A percentile compares a stretch with the other conserved stretches of the same genome.
Conservation (phyloP, 2,113 vertebrate genomes). For the Numenius arquata region DNA sequence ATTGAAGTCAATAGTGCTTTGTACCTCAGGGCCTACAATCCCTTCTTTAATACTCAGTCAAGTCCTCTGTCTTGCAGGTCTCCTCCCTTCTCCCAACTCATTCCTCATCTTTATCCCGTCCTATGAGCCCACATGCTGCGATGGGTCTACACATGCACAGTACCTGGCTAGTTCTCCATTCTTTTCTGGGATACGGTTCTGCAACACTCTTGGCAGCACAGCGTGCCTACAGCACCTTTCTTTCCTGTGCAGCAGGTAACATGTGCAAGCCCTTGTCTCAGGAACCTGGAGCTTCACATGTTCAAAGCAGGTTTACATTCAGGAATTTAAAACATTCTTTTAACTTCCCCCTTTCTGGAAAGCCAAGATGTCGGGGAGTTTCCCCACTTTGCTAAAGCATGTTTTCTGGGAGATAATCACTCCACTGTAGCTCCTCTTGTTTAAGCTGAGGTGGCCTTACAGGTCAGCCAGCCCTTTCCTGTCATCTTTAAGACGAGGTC, state of each 20-base stretch:
- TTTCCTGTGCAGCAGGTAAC: not conserved
- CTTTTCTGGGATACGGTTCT: not conserved
- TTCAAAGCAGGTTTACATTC: not conserved
- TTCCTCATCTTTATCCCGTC: not conserved
- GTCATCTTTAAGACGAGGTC: not conserved
- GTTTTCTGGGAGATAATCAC: not conserved
- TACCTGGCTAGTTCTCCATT: not conserved
- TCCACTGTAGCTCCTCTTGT: not conserved
- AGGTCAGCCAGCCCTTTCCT: not conserved
- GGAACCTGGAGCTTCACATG: not conserved
- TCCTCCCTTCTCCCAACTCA: not conserved
- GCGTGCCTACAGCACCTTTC: not conserved
- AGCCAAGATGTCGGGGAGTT: not conserved
- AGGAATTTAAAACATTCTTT: not conserved
- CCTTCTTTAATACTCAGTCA: not conserved
- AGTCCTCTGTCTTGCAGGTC: not conserved
- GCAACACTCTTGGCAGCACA: not conserved
- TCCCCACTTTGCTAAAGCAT: not conserved
- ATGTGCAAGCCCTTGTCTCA: not conserved
- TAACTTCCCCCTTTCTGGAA: not conserved
- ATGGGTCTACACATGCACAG: not conserved
- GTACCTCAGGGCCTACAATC: not conserved
- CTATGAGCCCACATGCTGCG: accelerated
- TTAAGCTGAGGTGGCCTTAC: not conserved
- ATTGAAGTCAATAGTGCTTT: not conserved